phyloP scores from a whole-genome alignment of 2,113 vertebrate genomes.

The Cottus gobio region DNA sequence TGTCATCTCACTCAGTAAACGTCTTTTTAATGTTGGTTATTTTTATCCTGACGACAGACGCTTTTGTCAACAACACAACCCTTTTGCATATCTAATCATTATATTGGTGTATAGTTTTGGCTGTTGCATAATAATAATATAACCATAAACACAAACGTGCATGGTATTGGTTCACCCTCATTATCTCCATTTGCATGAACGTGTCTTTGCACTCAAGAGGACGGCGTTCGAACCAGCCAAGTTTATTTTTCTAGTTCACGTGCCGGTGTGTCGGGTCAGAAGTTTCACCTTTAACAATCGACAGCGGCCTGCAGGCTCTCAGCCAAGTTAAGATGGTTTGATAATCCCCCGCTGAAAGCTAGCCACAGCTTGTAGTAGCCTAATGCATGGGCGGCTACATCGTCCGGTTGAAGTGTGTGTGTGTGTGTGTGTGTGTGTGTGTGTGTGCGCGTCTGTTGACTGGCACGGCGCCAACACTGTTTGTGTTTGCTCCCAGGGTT shows the following conservation, averaged over 20 bases:
- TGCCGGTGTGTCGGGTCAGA: slow-evolving; percentile 19
- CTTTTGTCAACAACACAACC: neutral
- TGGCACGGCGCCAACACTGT: slow-evolving; percentile 43
- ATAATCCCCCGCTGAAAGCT: slow-evolving; percentile 37
- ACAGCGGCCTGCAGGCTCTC: slow-evolving; percentile 30
- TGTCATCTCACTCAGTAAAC: too few species aligned
- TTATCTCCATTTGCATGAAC: slow-evolving; percentile 45
- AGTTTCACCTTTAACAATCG: slow-evolving; percentile 8
- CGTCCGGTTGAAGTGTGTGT: slow-evolving; percentile 44
- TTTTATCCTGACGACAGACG: slow-evolving; percentile 14
- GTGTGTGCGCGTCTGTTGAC: slow-evolving; percentile 21
- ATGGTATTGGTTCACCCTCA: slow-evolving; percentile 46
- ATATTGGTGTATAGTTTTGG: slow-evolving; percentile 14
- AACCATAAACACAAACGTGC: neutral
- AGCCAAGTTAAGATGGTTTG: slow-evolving; percentile 38
- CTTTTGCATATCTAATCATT: slow-evolving; percentile 44
- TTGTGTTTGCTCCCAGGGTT: slow-evolving; percentile 57
- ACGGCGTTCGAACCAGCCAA: slow-evolving; percentile 51
- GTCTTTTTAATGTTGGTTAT: too few species aligned
- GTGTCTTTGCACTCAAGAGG: slow-evolving; percentile 45
- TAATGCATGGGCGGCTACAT: slow-evolving; percentile 4
- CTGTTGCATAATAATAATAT: slow-evolving; percentile 30
- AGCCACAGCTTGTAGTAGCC: slow-evolving; percentile 21
- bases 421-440: slow-evolving; percentile 39
- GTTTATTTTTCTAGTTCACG: slow-evolving; percentile 9